A percentile compares a stretch with the other conserved stretches of the same genome.
Conservation (phyloP, 2,888 invertebrate genomes). For the Lithophane leautieri region DNA sequence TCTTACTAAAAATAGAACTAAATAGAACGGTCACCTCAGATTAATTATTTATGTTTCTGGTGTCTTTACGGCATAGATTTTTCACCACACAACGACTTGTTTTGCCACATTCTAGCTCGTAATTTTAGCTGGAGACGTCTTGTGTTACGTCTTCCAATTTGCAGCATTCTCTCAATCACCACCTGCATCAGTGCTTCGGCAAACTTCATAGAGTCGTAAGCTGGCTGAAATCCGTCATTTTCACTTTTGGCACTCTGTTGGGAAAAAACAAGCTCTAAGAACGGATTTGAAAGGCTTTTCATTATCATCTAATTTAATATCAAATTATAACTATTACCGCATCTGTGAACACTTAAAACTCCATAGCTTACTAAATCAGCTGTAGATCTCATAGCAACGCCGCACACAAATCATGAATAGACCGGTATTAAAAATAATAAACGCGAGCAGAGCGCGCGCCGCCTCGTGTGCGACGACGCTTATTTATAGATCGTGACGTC, state of each 20-base stretch:
- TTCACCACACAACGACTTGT: too few relatives aligned
- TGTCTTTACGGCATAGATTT: background rate
- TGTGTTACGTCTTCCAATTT: background rate
- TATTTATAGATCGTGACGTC: constrained; percentile 60
- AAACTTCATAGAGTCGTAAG: background rate
- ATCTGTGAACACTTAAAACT: constrained; percentile 22
- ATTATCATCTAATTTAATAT: background rate
- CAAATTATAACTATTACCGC: background rate
- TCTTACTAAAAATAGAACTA: too few relatives aligned
- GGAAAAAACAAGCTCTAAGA: background rate
- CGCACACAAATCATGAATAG: constrained; percentile 46
- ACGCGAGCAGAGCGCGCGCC: constrained; percentile 18
- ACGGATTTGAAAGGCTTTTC: too few relatives aligned
- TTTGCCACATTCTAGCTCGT: background rate
- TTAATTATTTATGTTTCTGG: too few relatives aligned
- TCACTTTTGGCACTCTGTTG: background rate
- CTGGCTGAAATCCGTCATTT: background rate
- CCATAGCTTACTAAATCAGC: constrained; percentile 14
- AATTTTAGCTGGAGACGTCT: background rate
- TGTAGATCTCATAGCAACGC: constrained; percentile 53
- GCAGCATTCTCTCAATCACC: background rate
- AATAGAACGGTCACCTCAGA: too few relatives aligned
- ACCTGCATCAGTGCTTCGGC: background rate
- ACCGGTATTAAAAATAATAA: constrained; percentile 59
- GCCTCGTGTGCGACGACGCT: constrained; percentile 40